These are phyloP conservation scores for Phaethon lepturus DNA, from an alignment of 2,113 vertebrate genomes.

Conservation along the genomic window DNA sequence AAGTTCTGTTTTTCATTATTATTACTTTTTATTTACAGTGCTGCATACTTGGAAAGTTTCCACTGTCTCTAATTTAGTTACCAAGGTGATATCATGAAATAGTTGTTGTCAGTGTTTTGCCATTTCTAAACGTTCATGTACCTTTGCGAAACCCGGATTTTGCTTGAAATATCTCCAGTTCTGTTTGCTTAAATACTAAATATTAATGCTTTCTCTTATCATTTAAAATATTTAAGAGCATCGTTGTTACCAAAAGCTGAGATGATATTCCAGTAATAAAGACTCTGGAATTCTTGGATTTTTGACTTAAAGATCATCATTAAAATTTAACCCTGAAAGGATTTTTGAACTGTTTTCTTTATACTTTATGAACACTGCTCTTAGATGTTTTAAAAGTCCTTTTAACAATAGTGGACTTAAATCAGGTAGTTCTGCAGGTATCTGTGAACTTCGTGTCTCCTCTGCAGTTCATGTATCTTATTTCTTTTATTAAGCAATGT, in stretches of 20 bases:
- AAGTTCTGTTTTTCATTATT: fast-evolving
- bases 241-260: not conserved
- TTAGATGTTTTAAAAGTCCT: not conserved
- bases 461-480: not conserved
- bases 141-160: not conserved
- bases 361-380: not conserved
- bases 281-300: not conserved
- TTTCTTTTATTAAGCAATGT: not conserved
- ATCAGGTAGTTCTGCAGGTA: not conserved
- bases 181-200: not conserved
- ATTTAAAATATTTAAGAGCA: not conserved
- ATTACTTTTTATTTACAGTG: not conserved
- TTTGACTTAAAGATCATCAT: not conserved
- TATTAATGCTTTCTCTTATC: not conserved
- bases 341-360: not conserved
- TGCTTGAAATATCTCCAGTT: not conserved
- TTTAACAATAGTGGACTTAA: not conserved
- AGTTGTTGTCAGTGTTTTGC: not conserved
- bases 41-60: not conserved
- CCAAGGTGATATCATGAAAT: not conserved
- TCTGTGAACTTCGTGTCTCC: not conserved
- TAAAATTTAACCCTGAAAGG: not conserved
- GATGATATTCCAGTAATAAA: not conserved
- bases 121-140: not conserved
- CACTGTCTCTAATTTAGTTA: not conserved